Conservation (phyloP, 2,797 vertebrate genomes). For the Loriculus beryllinus region DNA sequence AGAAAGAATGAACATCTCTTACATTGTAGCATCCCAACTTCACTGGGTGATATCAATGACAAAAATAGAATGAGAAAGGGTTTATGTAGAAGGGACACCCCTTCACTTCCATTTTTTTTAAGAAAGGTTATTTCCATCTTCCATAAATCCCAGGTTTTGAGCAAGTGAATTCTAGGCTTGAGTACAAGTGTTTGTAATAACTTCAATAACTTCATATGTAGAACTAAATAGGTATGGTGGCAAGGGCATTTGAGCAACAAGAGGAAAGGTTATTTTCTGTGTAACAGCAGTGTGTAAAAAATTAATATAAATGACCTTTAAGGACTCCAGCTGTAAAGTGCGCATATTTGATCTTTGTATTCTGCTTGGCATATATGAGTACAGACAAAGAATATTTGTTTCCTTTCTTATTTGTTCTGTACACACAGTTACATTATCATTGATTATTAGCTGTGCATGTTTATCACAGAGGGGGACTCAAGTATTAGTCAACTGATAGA, state of each 20-base stretch:
- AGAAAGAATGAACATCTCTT: neutral
- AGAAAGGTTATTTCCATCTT: neutral
- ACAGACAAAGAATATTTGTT: neutral
- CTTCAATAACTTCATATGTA: neutral
- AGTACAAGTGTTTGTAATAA: neutral
- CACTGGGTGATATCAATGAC: neutral
- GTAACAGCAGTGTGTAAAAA: neutral
- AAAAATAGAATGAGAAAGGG: neutral
- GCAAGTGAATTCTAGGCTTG: neutral
- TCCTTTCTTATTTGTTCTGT: slow-evolving; percentile 35
- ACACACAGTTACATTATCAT: neutral
- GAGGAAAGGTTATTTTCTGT: neutral
- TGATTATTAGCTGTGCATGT: slow-evolving; percentile 24
- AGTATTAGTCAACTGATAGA: slow-evolving; percentile 11
- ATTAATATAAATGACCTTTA: neutral
- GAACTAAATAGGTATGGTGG: neutral
- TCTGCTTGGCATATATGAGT: neutral
- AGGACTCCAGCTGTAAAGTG: neutral
- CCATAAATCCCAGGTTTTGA: neutral
- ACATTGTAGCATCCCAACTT: neutral
- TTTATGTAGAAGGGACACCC: accelerated
- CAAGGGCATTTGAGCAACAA: neutral
- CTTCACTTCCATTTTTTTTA: accelerated
- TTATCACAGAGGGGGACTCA: slow-evolving; percentile 39
- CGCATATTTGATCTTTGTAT: neutral